Conservation (phyloP, 1,140 invertebrate species). For the Drosophila mauritiana region DNA sequence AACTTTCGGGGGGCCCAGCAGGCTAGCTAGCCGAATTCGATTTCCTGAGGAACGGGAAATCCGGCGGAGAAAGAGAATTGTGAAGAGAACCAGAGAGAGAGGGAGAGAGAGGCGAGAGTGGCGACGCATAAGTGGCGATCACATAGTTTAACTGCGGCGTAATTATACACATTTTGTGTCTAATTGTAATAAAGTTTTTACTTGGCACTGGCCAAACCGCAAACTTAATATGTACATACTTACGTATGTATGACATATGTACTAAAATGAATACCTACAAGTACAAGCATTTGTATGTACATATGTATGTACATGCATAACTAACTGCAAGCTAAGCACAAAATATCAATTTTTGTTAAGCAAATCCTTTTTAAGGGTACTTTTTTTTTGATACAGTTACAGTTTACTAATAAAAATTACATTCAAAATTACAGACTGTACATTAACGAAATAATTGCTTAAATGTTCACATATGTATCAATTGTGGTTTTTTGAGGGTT, state of each 20-base stretch:
- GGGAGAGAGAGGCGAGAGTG: neutral
- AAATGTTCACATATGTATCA: neutral
- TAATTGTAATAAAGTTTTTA: conserved; percentile 42
- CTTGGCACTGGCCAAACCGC: conserved; percentile 23
- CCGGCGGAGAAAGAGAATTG: neutral
- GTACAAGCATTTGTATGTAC: neutral
- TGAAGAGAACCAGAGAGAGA: neutral
- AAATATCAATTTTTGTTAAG: neutral
- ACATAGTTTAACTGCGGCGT: conserved; percentile 22
- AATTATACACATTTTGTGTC: conserved; percentile 40
- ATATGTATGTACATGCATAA: conserved; percentile 2
- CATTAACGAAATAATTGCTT: conserved; percentile 9
- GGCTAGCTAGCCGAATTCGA: conserved; percentile 24
- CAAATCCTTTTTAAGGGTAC: no score
- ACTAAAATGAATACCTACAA: conserved; percentile 25
- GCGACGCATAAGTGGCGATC: conserved; percentile 8
- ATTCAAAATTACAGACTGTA: neutral
- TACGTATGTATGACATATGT: neutral
- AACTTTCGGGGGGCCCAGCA: conserved; percentile 17
- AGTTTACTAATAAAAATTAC: neutral
- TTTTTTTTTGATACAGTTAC: no score
- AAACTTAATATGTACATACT: conserved; percentile 7
- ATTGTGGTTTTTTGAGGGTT: conserved; percentile 13
- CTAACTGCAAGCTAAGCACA: neutral
- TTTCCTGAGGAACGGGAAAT: conserved; percentile 1